Percentiles rank a stretch among this genome's conserved stretches.
phyloP scores from a whole-genome alignment of 2,888 invertebrate species.

The Callimorpha dominula region DNA sequence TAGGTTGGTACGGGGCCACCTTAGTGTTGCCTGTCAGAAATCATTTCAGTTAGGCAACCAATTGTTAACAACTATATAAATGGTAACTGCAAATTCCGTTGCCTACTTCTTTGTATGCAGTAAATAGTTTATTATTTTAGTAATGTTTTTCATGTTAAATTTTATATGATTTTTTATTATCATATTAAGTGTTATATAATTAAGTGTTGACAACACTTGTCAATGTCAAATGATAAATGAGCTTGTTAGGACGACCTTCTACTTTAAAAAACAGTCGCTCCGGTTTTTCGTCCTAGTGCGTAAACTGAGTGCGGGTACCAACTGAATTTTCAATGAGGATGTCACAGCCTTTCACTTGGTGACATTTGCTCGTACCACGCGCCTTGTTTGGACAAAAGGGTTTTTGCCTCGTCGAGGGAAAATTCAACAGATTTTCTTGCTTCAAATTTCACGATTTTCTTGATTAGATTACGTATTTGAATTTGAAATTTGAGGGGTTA shows the following conservation, averaged over 20 bases:
- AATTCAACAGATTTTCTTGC: conserved; percentile 62
- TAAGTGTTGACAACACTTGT: not conserved
- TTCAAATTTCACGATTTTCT: conserved; percentile 66
- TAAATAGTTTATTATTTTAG: not conserved
- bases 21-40: not conserved
- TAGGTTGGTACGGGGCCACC: too few relatives aligned
- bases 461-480: conserved; percentile 70
- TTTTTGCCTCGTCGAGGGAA: conserved; percentile 69
- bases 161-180: too few relatives aligned
- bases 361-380: conserved; percentile 77
- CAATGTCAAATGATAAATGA: not conserved
- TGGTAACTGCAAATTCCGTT: not conserved
- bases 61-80: not conserved
- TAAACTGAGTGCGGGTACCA: conserved; percentile 46
- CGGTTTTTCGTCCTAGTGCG: conserved; percentile 59
- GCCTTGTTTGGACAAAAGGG: conserved; percentile 81
- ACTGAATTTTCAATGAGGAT: conserved; percentile 79
- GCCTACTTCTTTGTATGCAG: not conserved
- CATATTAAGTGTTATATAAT: not conserved
- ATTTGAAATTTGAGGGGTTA: conserved; percentile 68
- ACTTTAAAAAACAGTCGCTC: conserved; percentile 22
- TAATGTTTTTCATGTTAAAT: not conserved
- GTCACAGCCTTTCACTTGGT: conserved; percentile 76
- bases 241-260: not conserved
- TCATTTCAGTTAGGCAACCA: not conserved